Evolutionary conservation across 2,888 invertebrate genomes (phyloP), one percentile per base, ranked within the genome.

Genomic region (Steinernema carpocapsae): DNA sequence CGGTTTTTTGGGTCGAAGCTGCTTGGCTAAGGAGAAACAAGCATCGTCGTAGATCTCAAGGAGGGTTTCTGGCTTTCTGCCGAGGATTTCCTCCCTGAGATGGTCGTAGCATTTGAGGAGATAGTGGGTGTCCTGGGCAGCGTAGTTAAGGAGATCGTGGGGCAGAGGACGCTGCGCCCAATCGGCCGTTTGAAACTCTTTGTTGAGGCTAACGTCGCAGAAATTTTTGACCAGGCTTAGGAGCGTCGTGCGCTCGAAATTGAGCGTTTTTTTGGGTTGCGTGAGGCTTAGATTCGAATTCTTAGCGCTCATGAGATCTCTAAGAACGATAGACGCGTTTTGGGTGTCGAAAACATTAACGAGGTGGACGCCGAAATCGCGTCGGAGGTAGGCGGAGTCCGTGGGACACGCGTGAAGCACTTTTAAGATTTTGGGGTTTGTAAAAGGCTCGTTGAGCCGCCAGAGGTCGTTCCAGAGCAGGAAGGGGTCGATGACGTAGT

Each of bases 121-220:
- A 88, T 93, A 95, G 89, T 96, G 96, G 0, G 97, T 97, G 89
- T 97, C 97, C 87, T 92, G 92, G 17, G 95, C 91, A 0, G 97
- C 97, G 88, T 97, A 97, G 51, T 51, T 19, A 6, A 51, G 6
- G 12, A 51, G 10, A 6, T 51, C 51, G 6, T 17, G 19, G 17
- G 51, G 51, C 14, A 51, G 19, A 10, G 51, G 51, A 19, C 51
- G 51, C 12, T 14, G 14, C 14, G 6, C n/a, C 51, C 51, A 51
- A 19, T 51, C 19, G 6, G 51, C 10, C 19, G 51, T 51, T 51
- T 51, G 51, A 19, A 14, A 19, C 51, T 10, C 12, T 19, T 51
- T 51, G 19, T 51, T 19, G 12, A 51, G 51, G 51, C n/a, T 6
- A 19, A 51, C n/a, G 12, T 19, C 51, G 19, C 51, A 51, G 10